Percentiles rank a stretch among this genome's conserved stretches.
Evolutionary conservation across 1,140 invertebrate species (phyloP).

Genomic region (Brachionus plicatilis): DNA sequence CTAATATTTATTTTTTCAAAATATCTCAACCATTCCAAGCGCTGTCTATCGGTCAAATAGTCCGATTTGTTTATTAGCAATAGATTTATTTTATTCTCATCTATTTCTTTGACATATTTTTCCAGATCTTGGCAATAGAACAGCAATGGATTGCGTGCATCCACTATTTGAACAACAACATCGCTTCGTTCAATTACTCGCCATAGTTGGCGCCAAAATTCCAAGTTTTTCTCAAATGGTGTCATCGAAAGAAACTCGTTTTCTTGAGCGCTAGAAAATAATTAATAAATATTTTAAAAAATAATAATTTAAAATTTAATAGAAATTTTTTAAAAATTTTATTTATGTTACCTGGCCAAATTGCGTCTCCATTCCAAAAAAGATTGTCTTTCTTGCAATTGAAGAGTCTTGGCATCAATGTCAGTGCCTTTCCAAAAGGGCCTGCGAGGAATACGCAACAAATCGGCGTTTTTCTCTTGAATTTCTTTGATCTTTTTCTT

Average conservation of each 20-base stretch:
- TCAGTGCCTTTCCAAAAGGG: constrained; percentile 73
- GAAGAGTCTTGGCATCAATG: constrained; percentile 67
- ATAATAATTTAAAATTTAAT: neutral
- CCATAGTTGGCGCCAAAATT: constrained; percentile 98
- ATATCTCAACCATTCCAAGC: constrained; percentile 49
- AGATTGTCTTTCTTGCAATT: constrained; percentile 68
- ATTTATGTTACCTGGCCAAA: constrained; percentile 60
- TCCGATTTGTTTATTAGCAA: constrained; percentile 96
- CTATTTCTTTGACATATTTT: constrained; percentile 79
- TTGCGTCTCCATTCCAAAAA: constrained; percentile 82
- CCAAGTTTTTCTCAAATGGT: constrained; percentile 94
- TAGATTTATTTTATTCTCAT: constrained; percentile 70
- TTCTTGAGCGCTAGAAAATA: neutral
- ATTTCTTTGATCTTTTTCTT: constrained; percentile 59
- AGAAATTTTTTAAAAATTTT: neutral
- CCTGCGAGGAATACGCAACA: constrained; percentile 73
- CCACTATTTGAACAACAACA: constrained; percentile 88
- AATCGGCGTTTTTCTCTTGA: constrained; percentile 64
- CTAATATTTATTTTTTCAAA: constrained; percentile 41
- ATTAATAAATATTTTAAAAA: neutral
- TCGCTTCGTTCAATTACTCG: constrained; percentile 90
- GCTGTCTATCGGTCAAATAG: constrained; percentile 73
- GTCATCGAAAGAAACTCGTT: constrained; percentile 62
- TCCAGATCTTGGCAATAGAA: constrained; percentile 92
- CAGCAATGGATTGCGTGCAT: constrained; percentile 89